A percentile compares a stretch with the other conserved stretches of the same genome.
phyloP scores from a whole-genome alignment of 2,797 vertebrate species.

The Sarcophilus harrisii region DNA sequence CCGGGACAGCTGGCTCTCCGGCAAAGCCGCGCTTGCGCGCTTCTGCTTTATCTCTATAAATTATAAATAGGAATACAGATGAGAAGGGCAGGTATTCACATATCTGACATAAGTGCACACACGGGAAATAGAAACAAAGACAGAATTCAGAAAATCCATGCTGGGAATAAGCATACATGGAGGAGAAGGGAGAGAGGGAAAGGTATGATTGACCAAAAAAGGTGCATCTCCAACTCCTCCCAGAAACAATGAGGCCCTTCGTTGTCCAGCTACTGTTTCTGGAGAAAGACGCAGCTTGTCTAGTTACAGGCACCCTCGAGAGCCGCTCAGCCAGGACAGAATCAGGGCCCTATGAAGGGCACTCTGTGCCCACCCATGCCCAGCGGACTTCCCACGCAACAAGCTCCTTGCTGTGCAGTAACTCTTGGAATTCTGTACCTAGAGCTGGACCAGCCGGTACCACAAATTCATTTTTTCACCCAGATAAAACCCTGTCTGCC shows the following conservation, averaged over 20 bases:
- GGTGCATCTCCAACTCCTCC: neutral
- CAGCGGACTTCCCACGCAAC: fast-evolving
- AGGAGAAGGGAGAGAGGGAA: neutral
- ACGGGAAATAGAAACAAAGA: fast-evolving
- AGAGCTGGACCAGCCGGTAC: conserved; percentile 76
- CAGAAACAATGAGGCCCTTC: neutral
- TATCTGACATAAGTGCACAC: too few species aligned
- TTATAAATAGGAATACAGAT: fast-evolving
- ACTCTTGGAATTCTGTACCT: conserved; percentile 62
- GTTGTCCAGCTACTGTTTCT: neutral
- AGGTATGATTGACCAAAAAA: neutral
- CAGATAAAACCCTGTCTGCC: conserved; percentile 47
- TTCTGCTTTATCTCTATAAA: neutral
- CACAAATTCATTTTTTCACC: conserved; percentile 78
- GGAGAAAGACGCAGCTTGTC: neutral
- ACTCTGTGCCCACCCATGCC: too few species aligned
- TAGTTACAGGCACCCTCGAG: neutral
- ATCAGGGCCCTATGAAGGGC: neutral
- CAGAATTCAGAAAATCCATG: neutral
- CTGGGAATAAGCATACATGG: neutral
- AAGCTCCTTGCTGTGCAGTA: fast-evolving
- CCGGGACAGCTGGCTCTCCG: fast-evolving
- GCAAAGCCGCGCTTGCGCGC: neutral
- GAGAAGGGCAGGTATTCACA: neutral
- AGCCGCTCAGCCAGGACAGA: neutral